Evolutionary conservation across 2,113 vertebrate species (phyloP), one percentile per base, ranked within the genome.

Genomic region (Prionailurus bengalensis): DNA sequence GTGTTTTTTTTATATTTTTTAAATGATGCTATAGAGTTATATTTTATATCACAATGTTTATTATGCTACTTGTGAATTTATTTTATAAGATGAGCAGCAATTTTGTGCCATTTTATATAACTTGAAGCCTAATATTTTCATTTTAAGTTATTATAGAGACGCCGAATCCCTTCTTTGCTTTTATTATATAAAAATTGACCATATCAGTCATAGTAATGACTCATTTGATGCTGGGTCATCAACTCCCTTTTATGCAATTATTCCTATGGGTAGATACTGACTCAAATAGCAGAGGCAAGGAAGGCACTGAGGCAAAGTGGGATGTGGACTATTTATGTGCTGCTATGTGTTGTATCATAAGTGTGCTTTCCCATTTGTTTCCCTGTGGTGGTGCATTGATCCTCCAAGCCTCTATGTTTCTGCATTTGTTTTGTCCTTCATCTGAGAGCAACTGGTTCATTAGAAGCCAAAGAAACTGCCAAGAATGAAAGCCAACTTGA

Each of bases 191-290:
- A 73, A 96, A 94, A 95, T 93, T 95, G 51, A 82, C 36, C 85
- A 13, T 86, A 97, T 93, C 53, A 66, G 51, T 95, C 84, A 93
- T 76, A 73, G n/a, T 74, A 93, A 48, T 68, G 86, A 89, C 63
- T 92, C 96, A 79, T 45, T 71, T 91, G 76, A 58, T 95, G 19
- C 89, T 23, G 71, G 95, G 39, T 79, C 96, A 97, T 94, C 95
- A 96, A 55, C 14, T 89, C 61, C 89, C 33, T 93, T 4, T 94
- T 95, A 88, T 73, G 73, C 63, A 95, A 84, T 95, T 80, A 63
- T 89, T 89, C 87, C 73, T 78, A 10, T 25, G 85, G n/a, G 88
- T 81, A 93, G 33, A 93, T 27, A 78, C 63, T 19, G 13, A 90
- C 65, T 86, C 71, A 81, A 45, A 53, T 4, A 71, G 51, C 87